Evolutionary conservation across 2,113 vertebrate species (phyloP), one percentile per base, ranked within the genome.

Genomic region (Gyps fulvus): DNA sequence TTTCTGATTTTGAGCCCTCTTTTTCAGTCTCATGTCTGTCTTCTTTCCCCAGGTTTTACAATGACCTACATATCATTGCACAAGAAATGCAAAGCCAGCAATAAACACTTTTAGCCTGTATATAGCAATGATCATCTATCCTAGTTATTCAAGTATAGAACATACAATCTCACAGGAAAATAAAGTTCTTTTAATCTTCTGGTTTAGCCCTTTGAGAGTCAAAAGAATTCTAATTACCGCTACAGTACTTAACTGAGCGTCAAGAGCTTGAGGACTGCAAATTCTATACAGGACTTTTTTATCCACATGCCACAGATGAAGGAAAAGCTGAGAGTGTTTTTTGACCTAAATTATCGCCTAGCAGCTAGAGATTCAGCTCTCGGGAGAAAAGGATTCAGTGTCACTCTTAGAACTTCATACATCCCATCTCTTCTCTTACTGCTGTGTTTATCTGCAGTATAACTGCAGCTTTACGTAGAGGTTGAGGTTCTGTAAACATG

Each of bases 161-260:
- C 43, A 52, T 73, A 83, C 20, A 89, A 83, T 95, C 93, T 95
- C 94, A 76, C 66, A 92, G 93, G 87, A 80, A 80, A 92, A 88
- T 23, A 77, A 80, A 90, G 29, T 93, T 95, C 70, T 95, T 96
- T 93, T 96, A 97, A 97, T 96, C 73, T 93, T 96, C 90, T 90
- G 72, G 36, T 77, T 95, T 90, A 89, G 81, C 59, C 93, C 87
- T 65, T 83, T 66, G 94, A 95, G 89, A 96, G 62, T 47, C 36
- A 43, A 61, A 87, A 87, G 71, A 77, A 82, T 94, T 90, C 77
- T 95, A 93, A 93, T 96, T 96, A 95, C 90, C 0, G 4, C 36
- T 70, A 17, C 58, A 73, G 67, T 77, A 29, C 22, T 97, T 94
- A 72, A 87, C 76, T 61, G 85, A 69, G 63, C 58, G 90, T 93